phyloP scores from a whole-genome alignment of 2,113 vertebrate species.

The Catharus bicknelli region DNA sequence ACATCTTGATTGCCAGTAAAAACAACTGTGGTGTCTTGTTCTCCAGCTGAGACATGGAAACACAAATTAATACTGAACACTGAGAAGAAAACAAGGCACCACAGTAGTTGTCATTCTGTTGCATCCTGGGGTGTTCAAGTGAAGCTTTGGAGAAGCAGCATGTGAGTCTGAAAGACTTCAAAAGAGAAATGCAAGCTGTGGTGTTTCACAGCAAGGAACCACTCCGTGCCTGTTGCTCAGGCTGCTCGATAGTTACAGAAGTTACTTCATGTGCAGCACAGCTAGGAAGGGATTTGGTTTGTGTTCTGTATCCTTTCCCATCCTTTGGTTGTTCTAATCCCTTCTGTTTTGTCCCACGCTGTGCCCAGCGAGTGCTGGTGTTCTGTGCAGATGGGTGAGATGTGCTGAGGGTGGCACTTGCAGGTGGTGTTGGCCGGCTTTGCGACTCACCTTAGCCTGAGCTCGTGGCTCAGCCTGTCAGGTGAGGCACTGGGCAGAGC shows the following conservation, averaged over 20 bases:
- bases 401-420: not conserved
- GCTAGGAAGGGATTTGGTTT: not conserved
- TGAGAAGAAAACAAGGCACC: not conserved
- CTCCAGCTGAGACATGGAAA: not conserved
- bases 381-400: not conserved
- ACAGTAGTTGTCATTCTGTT: not conserved
- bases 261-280: not conserved
- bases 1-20: not conserved
- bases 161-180: not conserved
- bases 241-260: not conserved
- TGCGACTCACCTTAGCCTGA: too few relatives aligned
- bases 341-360: not conserved
- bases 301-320: not conserved
- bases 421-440: rapidly evolving
- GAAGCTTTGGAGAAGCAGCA: not conserved
- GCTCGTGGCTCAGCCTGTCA: not conserved
- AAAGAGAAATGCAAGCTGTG: not conserved
- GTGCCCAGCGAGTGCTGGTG: rapidly evolving
- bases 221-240: rapidly evolving
- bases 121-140: not conserved
- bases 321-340: not conserved
- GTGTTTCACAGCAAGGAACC: not conserved
- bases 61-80: not conserved
- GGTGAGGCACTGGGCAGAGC: not conserved
- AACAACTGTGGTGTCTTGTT: not conserved